phyloP scores from a whole-genome alignment of 2,797 vertebrate genomes.

The Hemibagrus guttatus region DNA sequence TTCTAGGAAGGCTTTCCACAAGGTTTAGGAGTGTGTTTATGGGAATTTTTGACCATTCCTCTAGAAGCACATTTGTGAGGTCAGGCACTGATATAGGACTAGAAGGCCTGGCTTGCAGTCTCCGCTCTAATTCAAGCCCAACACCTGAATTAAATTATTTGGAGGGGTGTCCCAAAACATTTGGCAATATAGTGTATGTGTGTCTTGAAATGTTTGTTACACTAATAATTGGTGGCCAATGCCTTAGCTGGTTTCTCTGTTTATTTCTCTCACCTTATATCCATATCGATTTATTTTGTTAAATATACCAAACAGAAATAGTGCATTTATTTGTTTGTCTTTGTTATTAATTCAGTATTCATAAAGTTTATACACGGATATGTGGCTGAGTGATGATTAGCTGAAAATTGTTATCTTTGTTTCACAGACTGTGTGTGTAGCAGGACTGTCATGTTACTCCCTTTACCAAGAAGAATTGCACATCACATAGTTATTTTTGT shows the following conservation, averaged over 20 bases:
- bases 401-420: slow-evolving; percentile 50
- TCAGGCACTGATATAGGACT: too few species aligned
- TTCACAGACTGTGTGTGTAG: slow-evolving; percentile 42
- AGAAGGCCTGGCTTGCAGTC: too few species aligned
- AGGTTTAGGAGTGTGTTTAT: too few species aligned
- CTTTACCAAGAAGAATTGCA: not conserved
- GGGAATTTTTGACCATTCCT: too few species aligned
- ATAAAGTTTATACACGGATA: not conserved
- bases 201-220: not conserved
- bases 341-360: not conserved
- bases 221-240: not conserved
- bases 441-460: not conserved
- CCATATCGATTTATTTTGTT: not conserved
- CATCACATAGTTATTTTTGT: not conserved
- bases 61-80: too few species aligned
- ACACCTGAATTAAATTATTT: too few species aligned
- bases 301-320: not conserved
- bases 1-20: too few species aligned
- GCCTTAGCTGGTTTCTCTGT: not conserved
- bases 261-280: not conserved
- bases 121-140: too few species aligned
- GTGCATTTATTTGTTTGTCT: not conserved
- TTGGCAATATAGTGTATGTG: not conserved
- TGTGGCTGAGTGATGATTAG: slow-evolving; percentile 7
- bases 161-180: too few species aligned